Evolutionary conservation across 2,113 vertebrate species (phyloP).

Genomic region (Eretmochelys imbricata): DNA sequence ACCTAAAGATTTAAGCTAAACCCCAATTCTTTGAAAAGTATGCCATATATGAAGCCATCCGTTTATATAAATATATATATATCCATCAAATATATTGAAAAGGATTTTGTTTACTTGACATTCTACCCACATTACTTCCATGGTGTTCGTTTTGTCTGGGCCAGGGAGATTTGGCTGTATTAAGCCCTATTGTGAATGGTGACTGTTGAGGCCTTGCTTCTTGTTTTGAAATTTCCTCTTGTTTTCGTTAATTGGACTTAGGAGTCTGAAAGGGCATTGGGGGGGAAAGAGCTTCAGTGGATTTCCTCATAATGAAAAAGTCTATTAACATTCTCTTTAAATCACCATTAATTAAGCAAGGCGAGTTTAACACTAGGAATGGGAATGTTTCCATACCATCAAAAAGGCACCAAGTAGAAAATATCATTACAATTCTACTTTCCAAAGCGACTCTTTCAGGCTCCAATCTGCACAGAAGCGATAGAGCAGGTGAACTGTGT

Average conservation of each 20-base stretch:
- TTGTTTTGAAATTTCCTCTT: conserved; percentile 33
- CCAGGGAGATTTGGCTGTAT: conserved; percentile 26
- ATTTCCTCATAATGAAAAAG: conserved; percentile 50
- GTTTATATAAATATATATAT: not conserved
- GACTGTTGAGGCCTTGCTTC: conserved; percentile 2
- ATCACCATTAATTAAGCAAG: conserved; percentile 52
- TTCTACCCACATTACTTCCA: not conserved
- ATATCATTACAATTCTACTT: not conserved
- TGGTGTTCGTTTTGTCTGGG: not conserved
- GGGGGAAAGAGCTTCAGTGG: conserved; percentile 24
- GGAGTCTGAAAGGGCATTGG: conserved; percentile 43
- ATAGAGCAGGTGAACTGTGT: conserved; percentile 8
- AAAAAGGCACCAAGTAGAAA: not conserved
- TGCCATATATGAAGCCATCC: not conserved
- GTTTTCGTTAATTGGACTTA: conserved; percentile 41
- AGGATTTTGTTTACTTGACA: not conserved
- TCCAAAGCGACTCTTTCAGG: not conserved
- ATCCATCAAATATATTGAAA: not conserved
- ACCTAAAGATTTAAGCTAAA: not conserved
- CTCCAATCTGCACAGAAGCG: not conserved
- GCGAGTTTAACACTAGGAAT: not conserved
- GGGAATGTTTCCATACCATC: conserved; percentile 40
- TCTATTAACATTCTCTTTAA: conserved; percentile 44
- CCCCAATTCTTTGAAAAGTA: not conserved
- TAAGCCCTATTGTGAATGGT: conserved; percentile 63